phyloP scores from a whole-genome alignment of 2,797 vertebrate genomes.

The Clarias laeviceps region DNA sequence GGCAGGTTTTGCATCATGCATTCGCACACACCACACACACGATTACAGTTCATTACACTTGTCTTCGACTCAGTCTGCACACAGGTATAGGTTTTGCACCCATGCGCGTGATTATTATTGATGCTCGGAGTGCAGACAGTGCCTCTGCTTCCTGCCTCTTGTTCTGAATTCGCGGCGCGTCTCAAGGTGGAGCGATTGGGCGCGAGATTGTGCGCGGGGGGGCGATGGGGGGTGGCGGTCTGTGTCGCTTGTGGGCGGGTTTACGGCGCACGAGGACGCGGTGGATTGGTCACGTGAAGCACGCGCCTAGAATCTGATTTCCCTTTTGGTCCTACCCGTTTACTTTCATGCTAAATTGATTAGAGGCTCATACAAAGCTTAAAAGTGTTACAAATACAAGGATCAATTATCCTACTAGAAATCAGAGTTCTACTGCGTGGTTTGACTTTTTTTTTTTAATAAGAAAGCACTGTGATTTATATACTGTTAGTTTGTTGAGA shows the following conservation, averaged over 20 bases:
- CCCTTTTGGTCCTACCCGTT: not conserved
- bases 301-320: not conserved
- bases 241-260: conserved; percentile 28
- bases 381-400: not conserved
- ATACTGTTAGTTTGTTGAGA: not conserved
- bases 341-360: not conserved
- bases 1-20: not conserved
- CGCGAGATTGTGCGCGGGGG: not conserved
- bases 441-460: not conserved
- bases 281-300: conserved; percentile 18
- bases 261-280: conserved; percentile 20
- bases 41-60: not conserved
- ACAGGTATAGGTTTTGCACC: not conserved
- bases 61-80: not conserved
- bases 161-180: conserved; percentile 68
- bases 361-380: no score
- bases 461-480: not conserved
- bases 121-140: not conserved
- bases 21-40: not conserved
- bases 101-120: not conserved
- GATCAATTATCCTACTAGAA: not conserved
- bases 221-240: not conserved
- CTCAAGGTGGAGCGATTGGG: conserved; percentile 70
- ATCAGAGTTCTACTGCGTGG: not conserved
- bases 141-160: not conserved